phyloP scores from a whole-genome alignment of 2,113 vertebrate genomes.

The Brachyistius frenatus region DNA sequence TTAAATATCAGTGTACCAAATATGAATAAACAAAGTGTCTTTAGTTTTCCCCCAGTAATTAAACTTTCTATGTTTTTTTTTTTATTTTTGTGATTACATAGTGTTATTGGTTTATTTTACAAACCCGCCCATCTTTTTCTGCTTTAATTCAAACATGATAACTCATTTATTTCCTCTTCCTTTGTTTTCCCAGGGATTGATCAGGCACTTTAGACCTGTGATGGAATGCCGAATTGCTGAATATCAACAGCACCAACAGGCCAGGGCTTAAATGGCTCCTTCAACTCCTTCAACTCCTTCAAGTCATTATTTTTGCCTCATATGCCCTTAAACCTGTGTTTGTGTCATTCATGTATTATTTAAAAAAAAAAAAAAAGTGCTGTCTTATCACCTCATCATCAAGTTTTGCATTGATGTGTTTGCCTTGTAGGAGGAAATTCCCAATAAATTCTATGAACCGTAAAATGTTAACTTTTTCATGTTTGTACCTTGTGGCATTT shows the following conservation, averaged over 20 bases:
- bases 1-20: too few relatives aligned
- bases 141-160: background rate
- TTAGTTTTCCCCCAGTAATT: background rate
- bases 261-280: constrained; percentile 66
- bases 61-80: background rate
- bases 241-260: constrained; percentile 78
- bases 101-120: background rate
- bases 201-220: constrained; percentile 86
- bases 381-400: constrained; percentile 39
- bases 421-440: constrained; percentile 49
- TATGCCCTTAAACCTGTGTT: constrained; percentile 4
- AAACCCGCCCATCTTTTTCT: background rate
- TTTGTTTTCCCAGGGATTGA: constrained; percentile 80
- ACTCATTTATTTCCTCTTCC: background rate
- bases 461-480: background rate
- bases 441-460: constrained; percentile 76
- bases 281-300: background rate
- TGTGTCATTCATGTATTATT: constrained; percentile 68
- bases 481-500: background rate
- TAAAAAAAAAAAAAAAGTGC: constrained; percentile 66
- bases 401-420: constrained; percentile 50
- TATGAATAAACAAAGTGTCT: background rate
- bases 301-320: background rate
- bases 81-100: background rate
- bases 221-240: constrained; percentile 84